Evolutionary conservation across 2,113 vertebrate genomes (phyloP).

Genomic region (Ornithorhynchus anatinus): DNA sequence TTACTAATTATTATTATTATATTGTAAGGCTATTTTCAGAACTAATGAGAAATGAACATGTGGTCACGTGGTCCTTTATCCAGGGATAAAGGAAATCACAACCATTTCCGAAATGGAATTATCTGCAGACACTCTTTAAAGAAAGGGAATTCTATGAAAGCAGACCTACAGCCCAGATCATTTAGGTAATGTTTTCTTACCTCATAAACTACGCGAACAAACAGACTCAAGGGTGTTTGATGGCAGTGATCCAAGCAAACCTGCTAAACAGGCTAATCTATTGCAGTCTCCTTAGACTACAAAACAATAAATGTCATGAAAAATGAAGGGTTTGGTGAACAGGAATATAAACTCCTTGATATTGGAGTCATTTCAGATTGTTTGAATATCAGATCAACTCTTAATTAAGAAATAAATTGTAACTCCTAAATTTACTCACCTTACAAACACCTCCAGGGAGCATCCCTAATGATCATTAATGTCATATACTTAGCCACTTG

Average conservation of each 20-base stretch:
- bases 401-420: neutral
- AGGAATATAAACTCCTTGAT: neutral
- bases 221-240: neutral
- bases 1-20: neutral
- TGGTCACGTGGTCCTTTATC: too few relatives aligned
- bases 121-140: neutral
- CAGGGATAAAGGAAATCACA: too few relatives aligned
- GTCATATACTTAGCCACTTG: too few relatives aligned
- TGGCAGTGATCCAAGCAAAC: neutral
- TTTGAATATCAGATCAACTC: neutral
- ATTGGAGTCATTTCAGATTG: neutral
- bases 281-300: constrained; percentile 25
- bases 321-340: neutral
- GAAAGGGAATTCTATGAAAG: rapidly evolving
- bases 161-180: rapidly evolving
- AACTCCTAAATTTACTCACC: neutral
- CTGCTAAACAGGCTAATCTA: neutral
- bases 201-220: neutral
- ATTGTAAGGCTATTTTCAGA: neutral
- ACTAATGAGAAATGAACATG: too few relatives aligned
- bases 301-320: neutral
- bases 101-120: too few relatives aligned
- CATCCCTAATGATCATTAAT: too few relatives aligned
- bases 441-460: neutral
- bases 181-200: neutral